Evolutionary conservation across 2,113 vertebrate species (phyloP).

Genomic region (Acanthochromis polyacanthus): DNA sequence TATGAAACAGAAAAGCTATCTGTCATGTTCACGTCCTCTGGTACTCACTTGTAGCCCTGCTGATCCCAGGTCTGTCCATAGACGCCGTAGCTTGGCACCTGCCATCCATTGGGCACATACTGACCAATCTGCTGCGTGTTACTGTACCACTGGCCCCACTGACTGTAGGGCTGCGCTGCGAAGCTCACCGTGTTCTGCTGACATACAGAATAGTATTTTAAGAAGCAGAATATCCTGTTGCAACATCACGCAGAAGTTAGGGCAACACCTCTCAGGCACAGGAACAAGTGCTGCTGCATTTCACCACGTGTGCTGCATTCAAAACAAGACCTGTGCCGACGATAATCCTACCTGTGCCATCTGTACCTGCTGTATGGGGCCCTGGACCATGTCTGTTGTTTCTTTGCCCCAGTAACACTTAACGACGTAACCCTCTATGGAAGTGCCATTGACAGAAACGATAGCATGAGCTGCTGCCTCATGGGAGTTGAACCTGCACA

Average conservation of each 20-base stretch:
- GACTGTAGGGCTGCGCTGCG: slow-evolving; percentile 91
- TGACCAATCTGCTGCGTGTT: slow-evolving; percentile 96
- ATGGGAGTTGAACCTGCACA: slow-evolving; percentile 89
- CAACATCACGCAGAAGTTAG: slow-evolving; percentile 2
- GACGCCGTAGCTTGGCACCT: slow-evolving; percentile 93
- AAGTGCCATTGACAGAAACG: slow-evolving; percentile 95
- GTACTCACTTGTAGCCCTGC: slow-evolving; percentile 93
- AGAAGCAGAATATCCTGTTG: slow-evolving; percentile 20
- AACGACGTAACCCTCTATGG: slow-evolving; percentile 94
- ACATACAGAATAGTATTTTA: slow-evolving; percentile 39
- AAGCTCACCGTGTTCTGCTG: slow-evolving; percentile 93
- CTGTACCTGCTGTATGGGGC: slow-evolving; percentile 91
- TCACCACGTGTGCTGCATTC: too few species aligned
- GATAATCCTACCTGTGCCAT: slow-evolving; percentile 70
- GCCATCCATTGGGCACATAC: slow-evolving; percentile 97
- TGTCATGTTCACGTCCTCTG: too few species aligned
- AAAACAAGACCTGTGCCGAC: too few species aligned
- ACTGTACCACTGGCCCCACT: slow-evolving; percentile 97
- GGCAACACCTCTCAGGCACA: background rate
- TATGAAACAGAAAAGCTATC: background rate
- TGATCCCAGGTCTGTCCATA: slow-evolving; percentile 97
- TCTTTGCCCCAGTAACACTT: slow-evolving; percentile 99
- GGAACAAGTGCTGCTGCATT: background rate
- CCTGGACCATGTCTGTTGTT: slow-evolving; percentile 86
- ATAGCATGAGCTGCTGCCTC: slow-evolving; percentile 97